Evolutionary conservation across 2,113 vertebrate genomes (phyloP).

Genomic region (Dinomys branickii): DNA sequence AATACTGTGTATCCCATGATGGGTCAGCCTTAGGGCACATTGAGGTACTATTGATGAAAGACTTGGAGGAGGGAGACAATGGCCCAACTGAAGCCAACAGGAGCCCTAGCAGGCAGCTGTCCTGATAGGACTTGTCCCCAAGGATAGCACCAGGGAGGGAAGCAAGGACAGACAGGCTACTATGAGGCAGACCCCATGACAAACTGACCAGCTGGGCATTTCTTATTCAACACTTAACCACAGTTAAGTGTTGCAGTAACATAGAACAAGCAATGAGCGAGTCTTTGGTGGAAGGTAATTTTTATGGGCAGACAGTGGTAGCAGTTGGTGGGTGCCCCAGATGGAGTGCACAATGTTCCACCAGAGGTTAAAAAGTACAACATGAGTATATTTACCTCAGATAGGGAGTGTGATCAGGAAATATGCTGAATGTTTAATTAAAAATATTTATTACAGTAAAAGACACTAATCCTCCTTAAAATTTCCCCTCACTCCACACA

Average conservation of each 20-base stretch:
- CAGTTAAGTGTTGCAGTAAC: not conserved
- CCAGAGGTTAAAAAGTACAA: not conserved
- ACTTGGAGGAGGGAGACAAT: not conserved
- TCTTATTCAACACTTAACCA: not conserved
- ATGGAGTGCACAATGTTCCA: not conserved
- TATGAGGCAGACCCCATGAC: not conserved
- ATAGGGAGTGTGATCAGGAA: not conserved
- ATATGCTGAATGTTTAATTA: not conserved
- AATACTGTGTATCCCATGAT: not conserved
- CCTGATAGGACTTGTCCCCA: not conserved
- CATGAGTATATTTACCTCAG: not conserved
- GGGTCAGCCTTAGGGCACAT: not conserved
- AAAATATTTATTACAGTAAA: not conserved
- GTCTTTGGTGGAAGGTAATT: not conserved
- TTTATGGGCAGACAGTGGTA: not conserved
- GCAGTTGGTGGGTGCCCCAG: not conserved
- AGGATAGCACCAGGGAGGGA: not conserved
- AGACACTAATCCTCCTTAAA: not conserved
- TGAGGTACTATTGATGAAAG: slow-evolving; percentile 9
- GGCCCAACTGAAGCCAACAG: not conserved
- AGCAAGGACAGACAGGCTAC: not conserved
- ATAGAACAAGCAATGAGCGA: not conserved
- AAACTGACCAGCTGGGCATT: not conserved
- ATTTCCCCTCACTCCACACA: not conserved
- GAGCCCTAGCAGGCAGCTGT: not conserved